phyloP scores from a whole-genome alignment of 2,113 vertebrate species.

The Psettodes erumei region DNA sequence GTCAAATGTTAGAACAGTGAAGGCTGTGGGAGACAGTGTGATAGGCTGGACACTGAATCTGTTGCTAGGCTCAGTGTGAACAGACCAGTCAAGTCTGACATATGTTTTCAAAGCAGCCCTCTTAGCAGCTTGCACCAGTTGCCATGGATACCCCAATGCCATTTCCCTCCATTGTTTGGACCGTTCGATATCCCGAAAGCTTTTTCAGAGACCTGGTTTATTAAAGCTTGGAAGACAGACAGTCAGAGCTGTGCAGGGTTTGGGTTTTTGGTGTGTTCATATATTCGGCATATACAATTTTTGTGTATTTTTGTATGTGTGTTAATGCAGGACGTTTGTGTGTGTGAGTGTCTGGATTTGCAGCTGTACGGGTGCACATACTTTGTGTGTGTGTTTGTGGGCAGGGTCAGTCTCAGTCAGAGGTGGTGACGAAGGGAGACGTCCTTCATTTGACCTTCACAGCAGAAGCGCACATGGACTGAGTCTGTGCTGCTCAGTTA shows the following conservation, averaged over 20 bases:
- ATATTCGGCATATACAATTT: neutral
- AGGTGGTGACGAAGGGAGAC: conserved; percentile 27
- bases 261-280: conserved; percentile 1
- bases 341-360: neutral
- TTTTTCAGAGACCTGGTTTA: conserved; percentile 56
- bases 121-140: conserved; percentile 82
- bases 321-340: neutral
- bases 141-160: conserved; percentile 83
- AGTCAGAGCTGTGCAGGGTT: neutral
- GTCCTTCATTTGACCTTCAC: conserved; percentile 70
- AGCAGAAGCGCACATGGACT: conserved; percentile 2
- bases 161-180: conserved; percentile 79
- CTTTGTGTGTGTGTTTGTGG: neutral
- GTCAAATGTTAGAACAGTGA: conserved; percentile 58
- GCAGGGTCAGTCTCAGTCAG: conserved; percentile 33
- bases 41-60: conserved; percentile 74
- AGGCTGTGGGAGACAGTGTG: conserved; percentile 47
- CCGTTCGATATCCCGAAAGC: conserved; percentile 73
- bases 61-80: conserved; percentile 82
- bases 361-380: neutral
- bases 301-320: neutral
- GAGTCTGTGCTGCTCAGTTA: conserved; percentile 1
- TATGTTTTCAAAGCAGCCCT: conserved; percentile 82
- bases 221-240: conserved; percentile 43
- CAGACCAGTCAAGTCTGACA: conserved; percentile 83